phyloP scores from a whole-genome alignment of 2,888 invertebrate species.

The Zaprionus bogoriensis region DNA sequence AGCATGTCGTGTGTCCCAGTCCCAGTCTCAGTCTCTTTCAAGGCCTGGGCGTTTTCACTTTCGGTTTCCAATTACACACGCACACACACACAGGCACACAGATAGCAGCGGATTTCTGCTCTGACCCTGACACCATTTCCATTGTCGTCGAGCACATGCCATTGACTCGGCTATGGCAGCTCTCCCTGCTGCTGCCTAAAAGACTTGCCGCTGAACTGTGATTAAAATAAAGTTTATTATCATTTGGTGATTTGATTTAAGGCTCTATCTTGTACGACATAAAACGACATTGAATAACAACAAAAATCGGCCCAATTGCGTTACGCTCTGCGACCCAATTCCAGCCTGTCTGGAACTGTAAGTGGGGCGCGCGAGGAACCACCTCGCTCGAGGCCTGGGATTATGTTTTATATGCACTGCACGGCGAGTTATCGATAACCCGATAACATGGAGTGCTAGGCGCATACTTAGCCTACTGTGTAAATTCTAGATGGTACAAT shows the following conservation, averaged over 20 bases:
- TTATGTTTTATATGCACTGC: not conserved
- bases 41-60: conserved; percentile 77
- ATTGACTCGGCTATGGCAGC: conserved; percentile 25
- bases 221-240: conserved; percentile 66
- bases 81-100: conserved; percentile 23
- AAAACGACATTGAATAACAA: conserved; percentile 34
- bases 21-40: conserved; percentile 52
- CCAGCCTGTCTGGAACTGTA: not conserved
- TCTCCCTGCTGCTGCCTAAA: not conserved
- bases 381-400: not conserved
- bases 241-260: conserved; percentile 77
- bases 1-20: conserved; percentile 22
- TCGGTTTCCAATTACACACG: conserved; percentile 72
- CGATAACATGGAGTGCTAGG: no score
- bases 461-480: conserved; percentile 33
- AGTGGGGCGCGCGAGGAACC: not conserved
- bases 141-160: conserved; percentile 50
- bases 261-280: conserved; percentile 68
- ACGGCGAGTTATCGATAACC: conserved; percentile 1
- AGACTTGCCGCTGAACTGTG: conserved; percentile 12
- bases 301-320: conserved; percentile 2
- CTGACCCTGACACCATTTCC: conserved; percentile 77
- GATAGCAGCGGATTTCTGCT: conserved; percentile 56
- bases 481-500: conserved; percentile 42
- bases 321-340: no score